Conservation (phyloP, 2,113 vertebrate species). For the Sinocyclocheilus rhinocerous region DNA sequence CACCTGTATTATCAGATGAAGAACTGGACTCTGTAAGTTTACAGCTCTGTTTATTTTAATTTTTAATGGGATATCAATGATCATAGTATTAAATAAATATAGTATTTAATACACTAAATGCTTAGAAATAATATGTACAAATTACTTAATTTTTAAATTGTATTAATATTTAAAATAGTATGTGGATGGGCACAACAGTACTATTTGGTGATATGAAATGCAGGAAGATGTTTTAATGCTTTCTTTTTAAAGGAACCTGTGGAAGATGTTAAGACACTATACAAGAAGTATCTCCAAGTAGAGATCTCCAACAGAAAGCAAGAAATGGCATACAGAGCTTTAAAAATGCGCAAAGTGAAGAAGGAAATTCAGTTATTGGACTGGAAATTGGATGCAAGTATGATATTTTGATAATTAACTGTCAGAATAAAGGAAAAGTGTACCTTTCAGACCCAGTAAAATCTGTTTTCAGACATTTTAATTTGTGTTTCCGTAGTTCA, state of each 20-base stretch:
- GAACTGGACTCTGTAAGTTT: constrained; percentile 22
- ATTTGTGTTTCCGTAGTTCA: neutral
- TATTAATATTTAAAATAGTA: too few species aligned
- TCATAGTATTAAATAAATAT: neutral
- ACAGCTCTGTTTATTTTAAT: neutral
- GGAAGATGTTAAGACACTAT: constrained; percentile 52
- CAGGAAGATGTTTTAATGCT: neutral
- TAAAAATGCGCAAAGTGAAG: constrained; percentile 58
- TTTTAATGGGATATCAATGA: neutral
- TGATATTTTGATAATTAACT: neutral
- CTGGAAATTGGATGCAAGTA: constrained; percentile 47
- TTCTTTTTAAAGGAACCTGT: constrained; percentile 33
- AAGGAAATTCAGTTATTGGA: constrained; percentile 59
- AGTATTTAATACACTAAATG: constrained; percentile 12
- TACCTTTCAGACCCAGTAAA: neutral
- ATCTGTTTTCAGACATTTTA: neutral
- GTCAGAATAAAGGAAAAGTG: neutral
- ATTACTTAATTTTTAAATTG: neutral
- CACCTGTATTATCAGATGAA: neutral
- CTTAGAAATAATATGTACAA: neutral
- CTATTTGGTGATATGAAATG: too few species aligned
- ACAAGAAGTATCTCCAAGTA: constrained; percentile 45
- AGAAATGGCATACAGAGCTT: constrained; percentile 55
- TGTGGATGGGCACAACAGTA: too few species aligned
- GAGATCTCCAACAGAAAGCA: constrained; percentile 49